Conservation (phyloP, 30 jellyfish, hydroid and myxozoan species). For the Aurelia sp. region DNA sequence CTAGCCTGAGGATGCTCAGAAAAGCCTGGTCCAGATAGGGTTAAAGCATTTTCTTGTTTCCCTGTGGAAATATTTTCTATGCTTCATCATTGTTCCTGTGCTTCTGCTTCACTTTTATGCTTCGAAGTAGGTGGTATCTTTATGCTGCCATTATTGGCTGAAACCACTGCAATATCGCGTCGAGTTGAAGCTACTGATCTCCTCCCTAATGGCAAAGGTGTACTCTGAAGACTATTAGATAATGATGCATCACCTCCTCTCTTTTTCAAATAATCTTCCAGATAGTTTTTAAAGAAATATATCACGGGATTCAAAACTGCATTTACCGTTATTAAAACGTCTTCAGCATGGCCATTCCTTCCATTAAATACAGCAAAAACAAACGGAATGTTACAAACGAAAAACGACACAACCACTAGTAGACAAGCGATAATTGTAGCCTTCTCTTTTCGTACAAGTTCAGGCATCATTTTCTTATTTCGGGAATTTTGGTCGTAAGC, state of each 20-base stretch:
- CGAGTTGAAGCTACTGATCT: no score
- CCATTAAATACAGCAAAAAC: not conserved
- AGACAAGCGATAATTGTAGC: not conserved
- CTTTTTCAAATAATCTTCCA: not conserved
- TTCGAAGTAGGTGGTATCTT: no score
- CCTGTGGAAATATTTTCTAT: no score
- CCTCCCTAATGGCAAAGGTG: no score
- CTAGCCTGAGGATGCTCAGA: no score
- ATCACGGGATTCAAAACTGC: not conserved
- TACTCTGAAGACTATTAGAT: no score
- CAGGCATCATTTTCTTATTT: not conserved
- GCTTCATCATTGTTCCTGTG: no score
- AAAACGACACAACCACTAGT: not conserved
- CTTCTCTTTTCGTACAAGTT: not conserved
- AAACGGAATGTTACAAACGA: not conserved
- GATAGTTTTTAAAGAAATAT: not conserved
- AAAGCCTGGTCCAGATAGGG: no score
- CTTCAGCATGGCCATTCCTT: not conserved
- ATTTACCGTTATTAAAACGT: not conserved
- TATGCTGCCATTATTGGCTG: no score
- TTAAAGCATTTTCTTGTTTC: no score
- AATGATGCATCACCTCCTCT: not conserved
- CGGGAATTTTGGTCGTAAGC: not conserved
- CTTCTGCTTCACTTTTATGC: no score
- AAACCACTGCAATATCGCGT: no score